Conservation (phyloP, 2,797 vertebrate species). For the Phataginus tetradactyla region DNA sequence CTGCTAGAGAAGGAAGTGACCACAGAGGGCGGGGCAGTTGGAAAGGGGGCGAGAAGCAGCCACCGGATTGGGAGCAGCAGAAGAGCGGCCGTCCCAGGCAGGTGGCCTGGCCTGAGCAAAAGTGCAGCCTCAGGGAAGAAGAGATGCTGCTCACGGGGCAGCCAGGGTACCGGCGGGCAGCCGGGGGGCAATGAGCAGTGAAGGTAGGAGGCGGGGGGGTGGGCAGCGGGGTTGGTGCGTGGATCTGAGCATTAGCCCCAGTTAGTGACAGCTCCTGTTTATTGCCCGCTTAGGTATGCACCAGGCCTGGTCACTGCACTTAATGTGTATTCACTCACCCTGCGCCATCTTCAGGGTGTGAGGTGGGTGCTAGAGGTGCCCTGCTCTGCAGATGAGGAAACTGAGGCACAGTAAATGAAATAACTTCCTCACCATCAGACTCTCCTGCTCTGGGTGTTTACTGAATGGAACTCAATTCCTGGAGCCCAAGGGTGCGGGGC, state of each 20-base stretch:
- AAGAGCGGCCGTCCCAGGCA: neutral
- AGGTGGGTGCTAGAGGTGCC: too few species aligned
- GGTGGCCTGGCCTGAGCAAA: neutral
- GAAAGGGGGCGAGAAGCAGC: neutral
- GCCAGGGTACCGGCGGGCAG: neutral
- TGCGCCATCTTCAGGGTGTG: fast-evolving
- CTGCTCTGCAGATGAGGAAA: neutral
- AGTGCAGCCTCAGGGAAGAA: fast-evolving
- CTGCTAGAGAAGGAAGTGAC: neutral
- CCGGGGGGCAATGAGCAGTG: too few species aligned
- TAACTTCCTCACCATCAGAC: fast-evolving
- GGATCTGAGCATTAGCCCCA: fast-evolving
- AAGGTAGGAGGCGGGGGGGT: neutral
- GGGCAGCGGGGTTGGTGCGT: neutral
- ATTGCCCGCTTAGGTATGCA: fast-evolving
- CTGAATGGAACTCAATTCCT: neutral
- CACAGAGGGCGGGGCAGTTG: neutral
- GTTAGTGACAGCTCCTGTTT: fast-evolving
- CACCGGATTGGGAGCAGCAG: neutral
- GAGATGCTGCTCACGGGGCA: neutral
- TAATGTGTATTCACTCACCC: fast-evolving
- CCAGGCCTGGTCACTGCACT: neutral
- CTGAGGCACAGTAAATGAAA: neutral
- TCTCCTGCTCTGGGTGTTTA: fast-evolving
- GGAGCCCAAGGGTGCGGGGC: neutral